phyloP scores from a whole-genome alignment of 2,888 invertebrate species.

The Dysmachus trigonus region DNA sequence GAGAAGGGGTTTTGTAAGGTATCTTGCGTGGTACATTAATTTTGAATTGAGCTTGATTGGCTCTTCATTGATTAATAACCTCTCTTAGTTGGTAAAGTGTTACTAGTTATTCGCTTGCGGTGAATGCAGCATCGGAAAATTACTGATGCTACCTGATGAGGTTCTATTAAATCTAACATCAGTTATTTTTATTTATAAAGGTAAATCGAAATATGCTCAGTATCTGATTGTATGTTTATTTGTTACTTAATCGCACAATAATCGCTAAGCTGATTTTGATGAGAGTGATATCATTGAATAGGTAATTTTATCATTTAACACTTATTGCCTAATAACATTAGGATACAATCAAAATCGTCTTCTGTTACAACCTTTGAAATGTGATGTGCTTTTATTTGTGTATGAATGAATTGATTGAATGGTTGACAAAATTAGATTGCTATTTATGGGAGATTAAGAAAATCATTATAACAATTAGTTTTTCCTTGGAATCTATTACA shows the following conservation, averaged over 20 bases:
- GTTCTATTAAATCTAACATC: not conserved
- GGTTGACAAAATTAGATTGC: too few relatives aligned
- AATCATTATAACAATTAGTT: not conserved
- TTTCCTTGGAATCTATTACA: not conserved
- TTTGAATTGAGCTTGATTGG: not conserved
- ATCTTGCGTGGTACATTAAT: not conserved
- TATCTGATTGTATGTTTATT: not conserved
- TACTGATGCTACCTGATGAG: not conserved
- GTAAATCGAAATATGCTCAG: not conserved
- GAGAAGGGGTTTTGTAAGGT: not conserved
- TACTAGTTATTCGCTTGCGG: not conserved
- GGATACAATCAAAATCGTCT: too few relatives aligned
- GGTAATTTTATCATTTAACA: too few relatives aligned
- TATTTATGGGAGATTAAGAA: too few relatives aligned
- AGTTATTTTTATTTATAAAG: not conserved
- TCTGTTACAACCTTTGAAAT: too few relatives aligned
- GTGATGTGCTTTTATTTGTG: too few relatives aligned
- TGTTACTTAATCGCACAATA: not conserved
- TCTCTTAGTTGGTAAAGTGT: not conserved
- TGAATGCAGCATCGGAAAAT: not conserved
- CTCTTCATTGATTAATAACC: not conserved
- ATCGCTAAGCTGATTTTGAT: not conserved
- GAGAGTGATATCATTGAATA: not conserved
- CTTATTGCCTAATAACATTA: too few relatives aligned
- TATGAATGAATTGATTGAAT: too few relatives aligned